Conservation (phyloP, 2,888 invertebrate species). For the Pachycephus smyrnensis region DNA sequence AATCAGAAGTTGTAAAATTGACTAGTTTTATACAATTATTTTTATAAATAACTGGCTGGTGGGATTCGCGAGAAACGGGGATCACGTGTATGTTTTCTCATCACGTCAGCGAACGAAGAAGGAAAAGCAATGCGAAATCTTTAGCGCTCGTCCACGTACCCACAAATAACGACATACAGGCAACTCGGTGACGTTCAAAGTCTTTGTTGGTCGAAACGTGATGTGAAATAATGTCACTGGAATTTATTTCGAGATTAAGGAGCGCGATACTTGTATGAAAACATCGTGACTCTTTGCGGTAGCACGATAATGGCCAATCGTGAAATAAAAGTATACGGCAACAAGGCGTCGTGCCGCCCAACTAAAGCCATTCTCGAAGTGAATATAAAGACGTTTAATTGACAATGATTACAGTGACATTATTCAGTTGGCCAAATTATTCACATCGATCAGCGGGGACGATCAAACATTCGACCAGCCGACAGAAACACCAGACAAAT, state of each 20-base stretch:
- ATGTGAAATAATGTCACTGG: background rate
- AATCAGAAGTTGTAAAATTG: slow-evolving; percentile 65
- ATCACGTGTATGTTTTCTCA: slow-evolving; percentile 10
- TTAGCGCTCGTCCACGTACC: background rate
- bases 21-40: slow-evolving; percentile 68
- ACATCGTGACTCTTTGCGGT: background rate
- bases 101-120: background rate
- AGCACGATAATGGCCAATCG: background rate
- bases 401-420: background rate
- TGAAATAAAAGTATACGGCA: background rate
- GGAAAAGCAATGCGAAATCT: background rate
- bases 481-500: background rate
- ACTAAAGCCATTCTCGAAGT: background rate
- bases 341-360: background rate
- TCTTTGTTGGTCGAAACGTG: background rate
- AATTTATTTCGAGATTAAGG: background rate
- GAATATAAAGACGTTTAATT: background rate
- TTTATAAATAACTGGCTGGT: slow-evolving; percentile 66
- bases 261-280: background rate
- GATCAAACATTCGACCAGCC: background rate
- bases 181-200: background rate
- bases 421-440: background rate
- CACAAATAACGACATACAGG: background rate
- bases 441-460: background rate
- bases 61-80: slow-evolving; percentile 41